Conservation (phyloP, 1,140 invertebrate genomes). For the Anoplophora glabripennis region DNA sequence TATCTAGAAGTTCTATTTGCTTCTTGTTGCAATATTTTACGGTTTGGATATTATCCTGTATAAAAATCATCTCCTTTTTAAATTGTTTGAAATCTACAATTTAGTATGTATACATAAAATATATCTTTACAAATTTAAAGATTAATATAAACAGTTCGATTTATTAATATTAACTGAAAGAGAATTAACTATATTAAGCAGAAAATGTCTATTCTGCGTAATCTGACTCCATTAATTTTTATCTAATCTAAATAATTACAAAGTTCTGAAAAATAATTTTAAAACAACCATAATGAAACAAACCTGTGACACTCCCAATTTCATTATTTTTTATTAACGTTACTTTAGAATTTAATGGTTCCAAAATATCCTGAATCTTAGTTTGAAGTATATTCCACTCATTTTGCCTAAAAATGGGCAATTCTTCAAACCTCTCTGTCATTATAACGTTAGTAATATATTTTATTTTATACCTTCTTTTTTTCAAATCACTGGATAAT, state of each 20-base stretch:
- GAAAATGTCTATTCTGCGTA: too few relatives aligned
- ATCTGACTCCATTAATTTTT: too few relatives aligned
- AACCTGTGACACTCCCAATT: slow-evolving; percentile 10
- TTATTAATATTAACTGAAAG: not conserved
- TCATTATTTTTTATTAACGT: slow-evolving; percentile 12
- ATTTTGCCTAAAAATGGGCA: not conserved
- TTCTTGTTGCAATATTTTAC: slow-evolving; percentile 43
- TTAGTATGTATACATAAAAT: too few relatives aligned
- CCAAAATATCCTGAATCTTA: not conserved
- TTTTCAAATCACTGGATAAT: too few relatives aligned
- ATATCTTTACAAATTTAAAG: too few relatives aligned
- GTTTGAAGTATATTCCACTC: not conserved
- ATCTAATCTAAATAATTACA: too few relatives aligned
- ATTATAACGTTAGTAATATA: too few relatives aligned
- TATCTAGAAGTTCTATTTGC: slow-evolving; percentile 38
- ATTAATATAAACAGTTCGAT: not conserved
- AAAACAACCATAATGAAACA: too few relatives aligned
- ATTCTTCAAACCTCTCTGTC: not conserved
- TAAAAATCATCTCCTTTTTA: slow-evolving; percentile 46
- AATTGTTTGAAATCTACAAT: slow-evolving; percentile 50
- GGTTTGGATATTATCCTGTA: slow-evolving; percentile 48
- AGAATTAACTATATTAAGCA: too few relatives aligned
- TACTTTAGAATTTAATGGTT: slow-evolving; percentile 4
- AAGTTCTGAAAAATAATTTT: too few relatives aligned
- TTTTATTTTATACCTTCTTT: too few relatives aligned